Conservation (phyloP, 2,797 vertebrate species). For the Phalloptychus januarius region DNA sequence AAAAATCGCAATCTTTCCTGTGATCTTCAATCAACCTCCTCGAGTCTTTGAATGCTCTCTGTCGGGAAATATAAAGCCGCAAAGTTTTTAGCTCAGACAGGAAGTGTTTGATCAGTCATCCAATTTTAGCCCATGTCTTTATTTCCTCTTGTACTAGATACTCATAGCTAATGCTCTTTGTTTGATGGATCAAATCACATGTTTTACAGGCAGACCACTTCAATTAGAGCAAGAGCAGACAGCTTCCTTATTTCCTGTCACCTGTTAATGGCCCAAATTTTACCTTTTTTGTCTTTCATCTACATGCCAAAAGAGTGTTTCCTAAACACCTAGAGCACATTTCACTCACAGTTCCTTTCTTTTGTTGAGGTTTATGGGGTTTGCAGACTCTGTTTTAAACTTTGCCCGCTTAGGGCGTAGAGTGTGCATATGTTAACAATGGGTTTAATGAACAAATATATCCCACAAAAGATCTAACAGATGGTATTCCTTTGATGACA, state of each 20-base stretch:
- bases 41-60: background rate
- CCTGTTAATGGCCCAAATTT: conserved; percentile 30
- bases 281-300: conserved; percentile 53
- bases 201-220: conserved; percentile 50
- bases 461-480: conserved; percentile 14
- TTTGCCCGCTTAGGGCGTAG: conserved; percentile 11
- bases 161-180: conserved; percentile 29
- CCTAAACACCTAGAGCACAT: conserved; percentile 20
- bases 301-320: conserved; percentile 34
- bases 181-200: conserved; percentile 38
- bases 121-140: conserved; percentile 2
- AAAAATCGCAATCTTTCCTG: conserved; percentile 33
- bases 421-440: conserved; percentile 18
- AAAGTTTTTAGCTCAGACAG: conserved; percentile 9
- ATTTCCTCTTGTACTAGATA: conserved; percentile 37
- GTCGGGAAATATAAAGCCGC: conserved; percentile 15
- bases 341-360: conserved; percentile 27
- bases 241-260: conserved; percentile 52
- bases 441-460: conserved; percentile 29
- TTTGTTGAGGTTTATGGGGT: conserved; percentile 43
- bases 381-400: conserved; percentile 14
- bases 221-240: conserved; percentile 53
- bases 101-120: conserved; percentile 5
- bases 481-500: conserved; percentile 31
- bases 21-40: conserved; percentile 28